Evolutionary conservation across 2,888 invertebrate species (phyloP).

Genomic region (Tortricodes alternella): DNA sequence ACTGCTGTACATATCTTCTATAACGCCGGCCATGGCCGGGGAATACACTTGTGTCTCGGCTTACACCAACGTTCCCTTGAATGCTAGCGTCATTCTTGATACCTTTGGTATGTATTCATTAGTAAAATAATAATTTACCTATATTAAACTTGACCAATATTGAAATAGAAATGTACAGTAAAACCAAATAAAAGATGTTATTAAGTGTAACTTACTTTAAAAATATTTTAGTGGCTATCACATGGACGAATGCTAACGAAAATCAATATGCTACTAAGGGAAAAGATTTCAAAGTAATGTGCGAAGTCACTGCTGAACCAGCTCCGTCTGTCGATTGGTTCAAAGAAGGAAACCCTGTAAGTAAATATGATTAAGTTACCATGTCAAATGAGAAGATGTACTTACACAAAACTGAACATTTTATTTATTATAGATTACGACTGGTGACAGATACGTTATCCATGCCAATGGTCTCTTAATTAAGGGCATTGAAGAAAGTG

Average conservation of each 20-base stretch:
- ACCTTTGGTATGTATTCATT: slow-evolving; percentile 82
- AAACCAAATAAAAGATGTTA: too few relatives aligned
- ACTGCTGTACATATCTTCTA: slow-evolving; percentile 88
- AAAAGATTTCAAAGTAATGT: slow-evolving; percentile 89
- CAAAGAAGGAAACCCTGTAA: slow-evolving; percentile 87
- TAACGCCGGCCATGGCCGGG: slow-evolving; percentile 90
- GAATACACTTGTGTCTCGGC: slow-evolving; percentile 91
- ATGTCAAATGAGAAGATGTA: not conserved
- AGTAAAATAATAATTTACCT: not conserved
- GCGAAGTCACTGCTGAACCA: slow-evolving; percentile 93
- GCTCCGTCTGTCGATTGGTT: slow-evolving; percentile 94
- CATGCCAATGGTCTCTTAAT: slow-evolving; percentile 90
- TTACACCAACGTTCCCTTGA: slow-evolving; percentile 87
- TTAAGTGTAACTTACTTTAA: too few relatives aligned
- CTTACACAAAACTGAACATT: not conserved
- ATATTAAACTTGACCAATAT: not conserved
- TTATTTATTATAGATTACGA: slow-evolving; percentile 80
- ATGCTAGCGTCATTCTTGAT: slow-evolving; percentile 86
- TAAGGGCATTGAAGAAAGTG: slow-evolving; percentile 89
- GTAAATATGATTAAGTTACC: slow-evolving; percentile 36
- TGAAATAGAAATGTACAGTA: too few relatives aligned
- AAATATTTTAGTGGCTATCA: slow-evolving; percentile 89
- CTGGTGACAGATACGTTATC: slow-evolving; percentile 88
- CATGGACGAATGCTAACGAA: slow-evolving; percentile 92
- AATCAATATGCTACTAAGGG: slow-evolving; percentile 92